A percentile compares a stretch with the other conserved stretches of the same genome.
phyloP scores from a whole-genome alignment of 2,797 vertebrate species.

The Parauchenoglanis ngamensis region DNA sequence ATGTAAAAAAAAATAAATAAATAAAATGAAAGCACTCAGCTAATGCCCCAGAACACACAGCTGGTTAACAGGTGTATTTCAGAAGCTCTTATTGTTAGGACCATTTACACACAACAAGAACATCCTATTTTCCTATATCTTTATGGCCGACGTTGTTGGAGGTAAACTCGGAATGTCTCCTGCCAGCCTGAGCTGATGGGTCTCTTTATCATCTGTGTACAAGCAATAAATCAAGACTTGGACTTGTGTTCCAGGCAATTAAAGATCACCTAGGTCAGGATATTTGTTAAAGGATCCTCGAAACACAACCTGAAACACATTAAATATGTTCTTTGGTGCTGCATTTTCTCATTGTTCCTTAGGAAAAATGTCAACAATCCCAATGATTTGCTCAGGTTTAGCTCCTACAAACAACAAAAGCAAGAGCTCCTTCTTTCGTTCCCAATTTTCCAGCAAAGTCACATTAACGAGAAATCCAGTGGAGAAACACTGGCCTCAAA shows the following conservation, averaged over 20 bases:
- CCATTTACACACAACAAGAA: background rate
- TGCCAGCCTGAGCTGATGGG: background rate
- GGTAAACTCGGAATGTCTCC: background rate
- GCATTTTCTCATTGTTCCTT: background rate
- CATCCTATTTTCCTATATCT: background rate
- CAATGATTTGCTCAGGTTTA: background rate
- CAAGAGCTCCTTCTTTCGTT: too few species aligned
- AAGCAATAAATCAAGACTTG: background rate
- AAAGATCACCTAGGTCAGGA: background rate
- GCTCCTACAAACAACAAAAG: background rate
- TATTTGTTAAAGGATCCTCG: background rate
- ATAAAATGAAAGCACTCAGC: background rate
- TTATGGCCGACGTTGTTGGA: constrained; percentile 10
- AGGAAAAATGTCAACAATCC: background rate
- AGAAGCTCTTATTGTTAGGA: background rate
- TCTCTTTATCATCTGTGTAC: background rate
- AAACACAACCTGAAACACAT: background rate
- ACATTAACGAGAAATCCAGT: too few species aligned
- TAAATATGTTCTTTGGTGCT: background rate
- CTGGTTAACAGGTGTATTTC: background rate
- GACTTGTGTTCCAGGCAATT: background rate
- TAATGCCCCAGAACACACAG: background rate
- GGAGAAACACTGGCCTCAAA: too few species aligned
- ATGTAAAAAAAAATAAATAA: too few species aligned
- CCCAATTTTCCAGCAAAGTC: too few species aligned